Conservation (phyloP, 2,888 invertebrate genomes). For the Pocota personata region DNA sequence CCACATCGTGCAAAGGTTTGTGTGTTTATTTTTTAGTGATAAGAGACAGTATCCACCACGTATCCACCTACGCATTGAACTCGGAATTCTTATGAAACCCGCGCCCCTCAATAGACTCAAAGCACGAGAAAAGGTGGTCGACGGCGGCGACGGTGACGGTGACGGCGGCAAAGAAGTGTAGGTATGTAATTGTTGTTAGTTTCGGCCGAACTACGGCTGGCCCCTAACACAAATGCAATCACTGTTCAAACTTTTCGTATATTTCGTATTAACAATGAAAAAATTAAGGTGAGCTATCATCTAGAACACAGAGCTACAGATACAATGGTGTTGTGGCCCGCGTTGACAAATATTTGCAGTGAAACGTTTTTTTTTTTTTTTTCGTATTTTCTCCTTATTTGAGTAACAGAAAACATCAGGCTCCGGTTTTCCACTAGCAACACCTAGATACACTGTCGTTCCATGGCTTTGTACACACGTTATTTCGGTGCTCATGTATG, state of each 20-base stretch:
- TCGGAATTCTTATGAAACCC: constrained; percentile 51
- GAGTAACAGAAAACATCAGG: constrained; percentile 62
- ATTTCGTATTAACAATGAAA: constrained; percentile 59
- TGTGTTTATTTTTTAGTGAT: constrained; percentile 61
- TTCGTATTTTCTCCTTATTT: constrained; percentile 74
- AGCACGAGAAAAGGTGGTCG: constrained; percentile 26
- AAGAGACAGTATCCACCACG: constrained; percentile 52
- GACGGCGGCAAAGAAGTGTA: constrained; percentile 14
- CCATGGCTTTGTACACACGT: background rate
- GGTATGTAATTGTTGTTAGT: constrained; percentile 58
- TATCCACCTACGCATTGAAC: constrained; percentile 70
- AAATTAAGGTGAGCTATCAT: constrained; percentile 70
- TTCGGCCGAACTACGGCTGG: constrained; percentile 36
- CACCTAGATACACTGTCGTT: constrained; percentile 35
- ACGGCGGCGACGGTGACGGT: too few species aligned
- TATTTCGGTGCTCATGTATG: constrained; percentile 58
- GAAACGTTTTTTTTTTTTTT: constrained; percentile 75
- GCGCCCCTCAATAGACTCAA: constrained; percentile 3
- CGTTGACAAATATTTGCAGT: constrained; percentile 81
- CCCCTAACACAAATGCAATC: constrained; percentile 65
- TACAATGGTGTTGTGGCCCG: constrained; percentile 76
- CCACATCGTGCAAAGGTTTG: constrained; percentile 41
- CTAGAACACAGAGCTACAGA: constrained; percentile 58
- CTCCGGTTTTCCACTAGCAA: constrained; percentile 47
- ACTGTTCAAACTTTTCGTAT: constrained; percentile 64